A percentile compares a stretch with the other conserved stretches of the same genome.
Evolutionary conservation across 2,113 vertebrate genomes (phyloP).

Genomic region (Thryonomys swinderianus): DNA sequence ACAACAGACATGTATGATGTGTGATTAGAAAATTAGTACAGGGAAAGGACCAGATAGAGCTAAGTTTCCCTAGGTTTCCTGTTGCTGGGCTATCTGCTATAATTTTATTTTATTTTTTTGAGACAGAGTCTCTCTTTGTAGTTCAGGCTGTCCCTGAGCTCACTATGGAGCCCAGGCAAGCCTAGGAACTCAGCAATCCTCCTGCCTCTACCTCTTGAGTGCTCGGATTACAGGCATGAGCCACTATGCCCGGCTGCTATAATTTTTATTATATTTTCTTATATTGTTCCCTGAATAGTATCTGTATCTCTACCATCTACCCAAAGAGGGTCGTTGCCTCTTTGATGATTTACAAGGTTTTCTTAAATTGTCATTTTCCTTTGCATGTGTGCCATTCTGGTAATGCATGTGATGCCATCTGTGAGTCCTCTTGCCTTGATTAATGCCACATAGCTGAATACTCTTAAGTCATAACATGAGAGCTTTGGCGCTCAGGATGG

Average conservation of each 20-base stretch:
- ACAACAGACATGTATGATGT: background rate
- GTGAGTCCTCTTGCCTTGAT: background rate
- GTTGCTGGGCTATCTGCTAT: background rate
- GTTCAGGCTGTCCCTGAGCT: no score
- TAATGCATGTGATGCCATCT: background rate
- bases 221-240: no score
- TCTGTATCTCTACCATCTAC: background rate
- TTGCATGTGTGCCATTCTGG: background rate
- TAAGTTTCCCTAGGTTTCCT: conserved; percentile 3
- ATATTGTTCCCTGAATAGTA: background rate
- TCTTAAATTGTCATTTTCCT: conserved; percentile 48
- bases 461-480: conserved; percentile 31
- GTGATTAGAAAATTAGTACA: background rate
- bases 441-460: conserved; percentile 1
- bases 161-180: no score
- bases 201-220: no score
- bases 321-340: background rate
- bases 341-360: conserved; percentile 32
- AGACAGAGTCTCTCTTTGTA: no score
- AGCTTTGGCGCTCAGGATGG: background rate
- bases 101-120: no score
- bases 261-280: conserved; percentile 46
- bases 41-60: background rate
- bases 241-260: no score
- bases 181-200: no score